Percentiles rank a stretch among this genome's conserved stretches.
phyloP scores from a whole-genome alignment of 2,888 invertebrate genomes.

The Apocheima hispidaria region DNA sequence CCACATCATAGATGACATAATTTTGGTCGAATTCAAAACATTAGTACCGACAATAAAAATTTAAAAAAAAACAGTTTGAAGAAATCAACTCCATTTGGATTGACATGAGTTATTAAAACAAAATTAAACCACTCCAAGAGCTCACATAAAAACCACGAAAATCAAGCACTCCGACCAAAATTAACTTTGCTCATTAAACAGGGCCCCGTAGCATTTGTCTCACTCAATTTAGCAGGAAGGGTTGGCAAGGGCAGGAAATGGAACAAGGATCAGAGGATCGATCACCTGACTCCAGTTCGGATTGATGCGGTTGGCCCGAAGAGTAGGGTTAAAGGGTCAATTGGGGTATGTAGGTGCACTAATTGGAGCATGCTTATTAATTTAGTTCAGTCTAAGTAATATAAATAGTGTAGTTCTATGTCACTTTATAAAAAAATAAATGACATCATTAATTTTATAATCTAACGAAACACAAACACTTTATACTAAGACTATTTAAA shows the following conservation, averaged over 20 bases:
- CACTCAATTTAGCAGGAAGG: slow-evolving; percentile 63
- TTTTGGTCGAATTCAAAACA: too few species aligned
- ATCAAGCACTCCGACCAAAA: slow-evolving; percentile 45
- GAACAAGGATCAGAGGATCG: slow-evolving; percentile 32
- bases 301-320: slow-evolving; percentile 30
- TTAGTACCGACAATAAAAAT: too few species aligned
- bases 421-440: too few species aligned
- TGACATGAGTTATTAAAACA: slow-evolving; percentile 36
- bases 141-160: slow-evolving; percentile 23
- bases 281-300: slow-evolving; percentile 32
- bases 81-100: too few species aligned
- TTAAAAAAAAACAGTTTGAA: too few species aligned
- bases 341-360: slow-evolving; percentile 16
- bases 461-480: too few species aligned
- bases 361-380: slow-evolving; percentile 20
- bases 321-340: slow-evolving; percentile 24
- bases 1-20: too few species aligned
- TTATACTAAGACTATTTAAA: too few species aligned
- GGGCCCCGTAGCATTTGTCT: slow-evolving; percentile 61
- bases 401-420: neutral
- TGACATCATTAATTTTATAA: too few species aligned
- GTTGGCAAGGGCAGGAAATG: slow-evolving; percentile 45
- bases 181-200: slow-evolving; percentile 66
- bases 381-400: neutral
- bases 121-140: slow-evolving; percentile 10